Evolutionary conservation across 2,888 invertebrate species (phyloP), one percentile per base, ranked within the genome.

Genomic region (Plemyria rubiginata): DNA sequence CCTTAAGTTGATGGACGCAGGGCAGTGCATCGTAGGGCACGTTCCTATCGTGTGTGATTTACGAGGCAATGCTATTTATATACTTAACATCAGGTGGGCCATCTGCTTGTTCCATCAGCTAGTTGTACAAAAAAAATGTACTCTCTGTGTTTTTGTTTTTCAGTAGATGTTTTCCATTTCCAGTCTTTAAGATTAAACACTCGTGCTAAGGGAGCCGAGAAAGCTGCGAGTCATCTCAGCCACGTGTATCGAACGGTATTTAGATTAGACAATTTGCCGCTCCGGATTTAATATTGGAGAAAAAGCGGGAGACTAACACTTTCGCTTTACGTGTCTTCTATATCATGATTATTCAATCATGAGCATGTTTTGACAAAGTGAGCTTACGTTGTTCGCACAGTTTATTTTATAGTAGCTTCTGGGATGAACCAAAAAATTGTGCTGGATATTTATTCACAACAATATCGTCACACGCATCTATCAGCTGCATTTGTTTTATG

Each of bases 191-290:
- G 16, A 9, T 51, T 0, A 45, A 12, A 38, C 13, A 53, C 38
- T 52, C 28, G 41, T 60, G 59, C 59, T 60, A 48, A 54, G n/a
- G 41, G 32, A 36, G 6, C 32, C 13, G 6, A 41, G 41, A 13
- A 54, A 54, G 13, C 60, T 36, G 43, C 70, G 68, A 78, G 65
- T 72, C 70, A 72, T 74, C 65, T 70, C 58, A 60, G 60, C 57
- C 60, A 59, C 70, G 68, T 70, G 69, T 70, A 68, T 73, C 70
- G 70, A 73, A 73, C 67, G 60, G 68, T 73, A 70, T 71, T 72
- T 67, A 70, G 70, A 73, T 69, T 76, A 70, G 61, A 58, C 70
- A 65, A 67, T 70, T 70, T 67, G 70, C 62, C 41, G 51, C 62
- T 50, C 45, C 41, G 65, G 67, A 64, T 67, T 66, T 66, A 61